A percentile compares a stretch with the other conserved stretches of the same genome.
phyloP scores from a whole-genome alignment of 1,140 invertebrate genomes.

The Aphelinus certus region DNA sequence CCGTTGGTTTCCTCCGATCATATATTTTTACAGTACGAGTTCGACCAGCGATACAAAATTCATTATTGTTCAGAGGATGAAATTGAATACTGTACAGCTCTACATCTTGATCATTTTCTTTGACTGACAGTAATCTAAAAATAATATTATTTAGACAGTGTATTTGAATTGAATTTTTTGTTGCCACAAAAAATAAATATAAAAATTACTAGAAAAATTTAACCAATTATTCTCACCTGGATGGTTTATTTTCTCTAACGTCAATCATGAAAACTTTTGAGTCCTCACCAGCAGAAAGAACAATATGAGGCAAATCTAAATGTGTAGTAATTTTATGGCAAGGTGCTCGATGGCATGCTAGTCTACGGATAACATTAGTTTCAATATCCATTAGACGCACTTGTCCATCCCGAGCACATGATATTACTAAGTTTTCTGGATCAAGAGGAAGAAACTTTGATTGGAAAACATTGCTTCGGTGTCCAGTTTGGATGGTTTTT shows the following conservation, averaged over 20 bases:
- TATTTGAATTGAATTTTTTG: constrained; percentile 1
- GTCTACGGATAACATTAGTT: constrained; percentile 68
- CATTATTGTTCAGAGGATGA: constrained; percentile 80
- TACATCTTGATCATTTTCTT: constrained; percentile 70
- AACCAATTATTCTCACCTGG: constrained; percentile 66
- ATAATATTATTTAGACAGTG: constrained; percentile 35
- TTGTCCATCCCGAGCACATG: constrained; percentile 89
- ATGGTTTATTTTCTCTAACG: constrained; percentile 76
- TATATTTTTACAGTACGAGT: constrained; percentile 74
- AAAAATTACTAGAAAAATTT: neutral
- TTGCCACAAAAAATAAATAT: constrained; percentile 24
- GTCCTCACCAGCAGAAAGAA: constrained; percentile 91
- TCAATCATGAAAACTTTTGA: constrained; percentile 83
- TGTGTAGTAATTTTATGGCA: constrained; percentile 84
- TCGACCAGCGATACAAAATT: constrained; percentile 85
- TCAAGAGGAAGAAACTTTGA: constrained; percentile 75
- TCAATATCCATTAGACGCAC: constrained; percentile 68
- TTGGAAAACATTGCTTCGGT: constrained; percentile 88
- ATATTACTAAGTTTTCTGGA: constrained; percentile 85
- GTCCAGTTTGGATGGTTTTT: constrained; percentile 78
- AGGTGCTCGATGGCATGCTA: constrained; percentile 77
- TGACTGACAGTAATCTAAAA: constrained; percentile 75
- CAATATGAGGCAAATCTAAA: constrained; percentile 77
- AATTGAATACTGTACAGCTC: constrained; percentile 87
- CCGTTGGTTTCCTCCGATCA: constrained; percentile 72